These are phyloP conservation scores for Poecilia picta DNA, from an alignment of 2,797 vertebrate genomes.

Conservation along the genomic window DNA sequence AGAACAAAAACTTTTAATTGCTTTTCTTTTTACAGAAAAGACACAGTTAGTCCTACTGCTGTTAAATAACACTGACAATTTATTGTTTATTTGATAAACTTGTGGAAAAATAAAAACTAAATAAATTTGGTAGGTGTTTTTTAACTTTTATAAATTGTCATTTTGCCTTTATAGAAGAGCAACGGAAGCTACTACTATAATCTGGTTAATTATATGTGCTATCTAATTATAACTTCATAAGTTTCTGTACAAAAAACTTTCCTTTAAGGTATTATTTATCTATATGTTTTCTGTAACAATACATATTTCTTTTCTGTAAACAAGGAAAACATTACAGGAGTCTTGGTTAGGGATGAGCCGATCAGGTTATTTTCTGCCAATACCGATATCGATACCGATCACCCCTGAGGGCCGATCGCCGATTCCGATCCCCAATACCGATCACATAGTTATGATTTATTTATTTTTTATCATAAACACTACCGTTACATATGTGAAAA, in stretches of 20 bases:
- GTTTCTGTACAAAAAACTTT: neutral
- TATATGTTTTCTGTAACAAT: neutral
- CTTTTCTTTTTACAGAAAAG: neutral
- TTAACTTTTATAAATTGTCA: neutral
- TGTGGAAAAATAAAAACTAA: neutral
- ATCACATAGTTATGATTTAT: no score
- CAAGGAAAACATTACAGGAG: neutral
- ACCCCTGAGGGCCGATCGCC: no score
- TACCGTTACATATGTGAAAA: no score
- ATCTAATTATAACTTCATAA: no score
- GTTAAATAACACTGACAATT: neutral
- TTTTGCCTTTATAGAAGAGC: neutral
- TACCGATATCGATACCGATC: no score
- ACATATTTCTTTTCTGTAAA: neutral
- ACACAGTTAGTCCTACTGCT: neutral
- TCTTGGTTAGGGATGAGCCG: no score
- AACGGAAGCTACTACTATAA: no score
- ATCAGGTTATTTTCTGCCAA: no score
- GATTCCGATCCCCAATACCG: no score
- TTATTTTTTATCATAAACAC: no score
- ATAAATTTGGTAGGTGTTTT: neutral
- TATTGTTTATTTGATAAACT: neutral
- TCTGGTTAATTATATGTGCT: no score
- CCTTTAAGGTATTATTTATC: neutral
- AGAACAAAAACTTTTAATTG: neutral